Base-by-base conservation (phyloP, 2,888 invertebrate species). In the Mamestra brassicae region DNA sequence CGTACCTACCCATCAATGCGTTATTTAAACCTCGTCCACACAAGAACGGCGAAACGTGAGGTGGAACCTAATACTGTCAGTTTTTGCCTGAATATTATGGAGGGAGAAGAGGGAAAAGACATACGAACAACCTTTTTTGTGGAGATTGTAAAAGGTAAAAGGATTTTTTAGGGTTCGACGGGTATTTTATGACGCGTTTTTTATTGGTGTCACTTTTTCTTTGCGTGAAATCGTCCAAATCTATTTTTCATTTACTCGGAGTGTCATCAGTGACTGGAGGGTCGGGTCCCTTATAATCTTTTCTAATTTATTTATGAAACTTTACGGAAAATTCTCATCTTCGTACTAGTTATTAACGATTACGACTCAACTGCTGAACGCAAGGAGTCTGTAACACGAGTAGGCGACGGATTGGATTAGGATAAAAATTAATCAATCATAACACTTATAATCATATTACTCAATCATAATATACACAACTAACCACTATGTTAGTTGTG, bases 31-130 rank as follows among this genome's bases (percentile, higher is more conserved):
- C 76, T 70, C 84, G 80, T 81, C 81, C 85, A 83, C 83, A 83
- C 81, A 81, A 84, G 85, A 84, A 78, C 80, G 79, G 76, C 66
- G 68, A 71, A 68, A 91, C 91, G 91, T 91, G 91, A 88, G 82
- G 60, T 65, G 90, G 84, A 89, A 89, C 87, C 81, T 89, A 90
- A 91, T 89, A 88, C 84, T 83, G 81, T 77, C 88, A 87, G 86
- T 84, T 88, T 88, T 88, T 83, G 74, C 60, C 60, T 64, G 68
- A 85, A 86, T 84, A 84, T 86, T 84, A 83, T 83, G 80, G 84
- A 66, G 66, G 71, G 78, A 60, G 69, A 71, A 84, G 62, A 81
- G 72, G 74, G 74, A 62, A 75, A 67, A 79, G 74, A 83, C 83
- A 81, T 80, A 73, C 75, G 81, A 77, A 80, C 84, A 87, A 86